Conservation (phyloP, 2,797 vertebrate species). For the Poecile montanus region DNA sequence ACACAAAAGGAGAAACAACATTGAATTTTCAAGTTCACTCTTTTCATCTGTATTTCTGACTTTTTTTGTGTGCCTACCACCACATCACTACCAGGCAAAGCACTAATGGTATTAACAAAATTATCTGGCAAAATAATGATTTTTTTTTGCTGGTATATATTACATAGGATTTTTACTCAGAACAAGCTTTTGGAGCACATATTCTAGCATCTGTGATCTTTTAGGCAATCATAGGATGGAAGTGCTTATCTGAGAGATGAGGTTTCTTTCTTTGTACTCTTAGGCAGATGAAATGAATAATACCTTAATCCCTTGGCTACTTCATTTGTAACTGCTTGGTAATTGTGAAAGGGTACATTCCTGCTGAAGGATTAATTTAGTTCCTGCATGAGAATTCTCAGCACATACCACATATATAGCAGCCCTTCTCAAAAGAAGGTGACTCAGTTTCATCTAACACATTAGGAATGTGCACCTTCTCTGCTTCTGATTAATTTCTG, state of each 20-base stretch:
- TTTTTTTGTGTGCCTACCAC: not conserved
- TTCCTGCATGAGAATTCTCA: conserved; percentile 27
- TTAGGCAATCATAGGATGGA: not conserved
- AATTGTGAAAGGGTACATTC: conserved; percentile 58
- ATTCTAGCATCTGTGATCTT: not conserved
- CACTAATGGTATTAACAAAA: not conserved
- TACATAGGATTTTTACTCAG: not conserved
- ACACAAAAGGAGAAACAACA: not conserved
- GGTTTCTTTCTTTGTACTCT: conserved; percentile 29
- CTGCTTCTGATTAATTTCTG: conserved; percentile 25
- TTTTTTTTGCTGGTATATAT: not conserved
- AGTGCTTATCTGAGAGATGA: conserved; percentile 42
- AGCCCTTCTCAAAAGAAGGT: conserved; percentile 42
- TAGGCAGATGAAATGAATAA: conserved; percentile 64
- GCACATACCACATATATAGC: conserved; percentile 24
- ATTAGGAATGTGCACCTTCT: conserved; percentile 18
- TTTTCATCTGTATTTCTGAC: not conserved
- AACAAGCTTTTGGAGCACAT: not conserved
- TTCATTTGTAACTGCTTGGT: conserved; percentile 65
- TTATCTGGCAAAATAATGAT: not conserved
- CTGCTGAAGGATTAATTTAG: conserved; percentile 55
- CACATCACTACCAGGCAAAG: not conserved
- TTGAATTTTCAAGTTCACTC: not conserved
- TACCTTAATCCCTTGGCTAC: conserved; percentile 42
- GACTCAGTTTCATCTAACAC: conserved; percentile 42